Base-by-base conservation (phyloP, 2,888 invertebrate genomes). In the Amiota mariae region DNA sequence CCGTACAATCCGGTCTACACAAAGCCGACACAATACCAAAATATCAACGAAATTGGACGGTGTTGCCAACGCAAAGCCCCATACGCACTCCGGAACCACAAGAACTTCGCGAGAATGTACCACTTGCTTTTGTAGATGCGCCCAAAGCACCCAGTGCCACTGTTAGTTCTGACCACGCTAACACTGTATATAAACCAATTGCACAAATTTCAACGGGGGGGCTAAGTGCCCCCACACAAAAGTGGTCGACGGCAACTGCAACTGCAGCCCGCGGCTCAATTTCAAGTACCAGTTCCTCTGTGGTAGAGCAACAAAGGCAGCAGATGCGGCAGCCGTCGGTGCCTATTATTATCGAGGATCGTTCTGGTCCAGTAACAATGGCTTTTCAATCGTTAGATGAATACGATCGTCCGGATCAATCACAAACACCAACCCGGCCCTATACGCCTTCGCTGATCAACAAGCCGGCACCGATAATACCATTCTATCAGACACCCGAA, bases 381-480 rank as follows among this genome's bases (percentile, higher is more conserved):
- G 91, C 92, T 82, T 94, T 93, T 88, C 93, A 93, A 90, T 93
- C 94, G 71, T 92, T 94, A 81, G 89, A 91, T 77, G 93, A 93
- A 79, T 92, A 92, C 78, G 81, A 89, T 83, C 84, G 84, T 15
- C 82, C 84, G 61, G 90, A 89, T 66, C 88, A 89, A 56, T 87
- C 88, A 20, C 84, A 84, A 73, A 84, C 86, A 20, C 85, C 87
- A 2, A 86, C 87, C 1, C 91, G 94, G 73, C 92, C 95, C 6
- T 91, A 92, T 74, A 95, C 95, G 20, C 95, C 95, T 0, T 94
- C 94, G 85, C 89, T 92, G 90, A 93, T 93, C 74, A 95, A 94
- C 86, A 90, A 89, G 76, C 94, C 95, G 46, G 94, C 94, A 1
- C 93, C 95, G 12, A 91, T 93, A 70, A 93, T 96, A 79, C 96